Evolutionary conservation across 2,888 invertebrate species (phyloP), one percentile per base, ranked within the genome.

Genomic region (Liposcelis brunnea): DNA sequence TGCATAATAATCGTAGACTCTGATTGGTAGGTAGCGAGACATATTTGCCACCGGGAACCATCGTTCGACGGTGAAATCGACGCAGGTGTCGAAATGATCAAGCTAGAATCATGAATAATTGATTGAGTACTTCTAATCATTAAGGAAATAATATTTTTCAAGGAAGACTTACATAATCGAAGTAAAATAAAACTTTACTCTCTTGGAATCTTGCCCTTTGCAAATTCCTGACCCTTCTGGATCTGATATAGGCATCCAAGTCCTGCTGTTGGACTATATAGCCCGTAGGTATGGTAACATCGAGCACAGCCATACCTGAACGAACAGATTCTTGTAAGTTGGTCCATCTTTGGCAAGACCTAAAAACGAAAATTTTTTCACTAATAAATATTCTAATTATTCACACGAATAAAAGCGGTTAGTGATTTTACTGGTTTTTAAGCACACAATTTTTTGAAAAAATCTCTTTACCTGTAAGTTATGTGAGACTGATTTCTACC

Each of bases 31-130:
- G 63, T 86, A 90, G 38, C 89, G 74, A 1, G 94, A 91, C 84
- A 93, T 86, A 66, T 95, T 95, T 42, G 94, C 94, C 2, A 94
- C 90, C 0, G 94, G 94, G 65, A 75, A 83, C 93, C 93, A 95
- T 52, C 95, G 73, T 64, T 93, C 90, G 46, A 93, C 75, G 1
- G 89, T 86, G 61, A 93, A 87, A 64, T 87, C 83, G 8, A 95
- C 80, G 59, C 95, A 95, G 5, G 85, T 85, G 55, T 77, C 78
- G 61, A 82, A 80, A 16, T 70, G 66, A 56, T 89, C 87, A 61
- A 94, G 63, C 87, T 89, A 60, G 62, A 47, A 31, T 48, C 14
- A 48, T 47, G 11, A 31, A 48, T 10, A 46, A 38, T 11, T 8
- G 31, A 18, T 48, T 4, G 31, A 49, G 16, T 19, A 34, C n/a